Base-by-base conservation (phyloP, 2,888 invertebrate species). In the Tetanocera ferruginea region DNA sequence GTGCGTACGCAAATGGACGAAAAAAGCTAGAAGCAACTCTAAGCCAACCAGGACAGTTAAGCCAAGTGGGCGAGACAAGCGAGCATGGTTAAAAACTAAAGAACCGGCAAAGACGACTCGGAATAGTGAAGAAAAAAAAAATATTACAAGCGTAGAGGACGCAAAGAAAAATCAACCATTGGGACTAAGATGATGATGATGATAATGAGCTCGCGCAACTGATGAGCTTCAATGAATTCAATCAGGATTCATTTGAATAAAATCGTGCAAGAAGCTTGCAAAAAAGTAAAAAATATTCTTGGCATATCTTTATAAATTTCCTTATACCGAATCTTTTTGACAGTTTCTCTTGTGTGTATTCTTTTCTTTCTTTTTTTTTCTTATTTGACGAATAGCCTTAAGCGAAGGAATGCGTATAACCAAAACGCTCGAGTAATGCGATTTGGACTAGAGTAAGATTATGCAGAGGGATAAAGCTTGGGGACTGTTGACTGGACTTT, bases 221-320 rank as follows among this genome's bases (percentile, higher is more conserved):
- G 86, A 87, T 86, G 86, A 86, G 84, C 86, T 86, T 84, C 86
- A 84, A 86, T 85, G 86, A 87, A 86, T 85, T 86, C 86, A 87
- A 86, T 86, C 85, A 86, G 87, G 84, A 86, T 86, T 87, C 85
- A 86, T 86, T 86, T 87, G 87, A 86, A 87, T 87, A 86, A 83
- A 86, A 85, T 83, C 84, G 84, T 85, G 86, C 86, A 86, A 85
- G 43, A 49, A 25, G 25, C 25, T 49, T 52, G 55, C 17, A 71
- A 52, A 55, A 52, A 55, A 19, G 28, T 28, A 43, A 51, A 52
- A 51, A n/a, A 17, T 62, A 31, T 34, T 34, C 64, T 64, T 34
- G 31, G n/a, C n/a, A 64, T 31, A 64, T 28, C 66, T 66, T 19
- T 34, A 31, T 19, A 66, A 34, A 34, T 66, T 37, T 66, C 25